phyloP scores from a whole-genome alignment of 2,113 vertebrate species.

The Toxotes jaculatrix region DNA sequence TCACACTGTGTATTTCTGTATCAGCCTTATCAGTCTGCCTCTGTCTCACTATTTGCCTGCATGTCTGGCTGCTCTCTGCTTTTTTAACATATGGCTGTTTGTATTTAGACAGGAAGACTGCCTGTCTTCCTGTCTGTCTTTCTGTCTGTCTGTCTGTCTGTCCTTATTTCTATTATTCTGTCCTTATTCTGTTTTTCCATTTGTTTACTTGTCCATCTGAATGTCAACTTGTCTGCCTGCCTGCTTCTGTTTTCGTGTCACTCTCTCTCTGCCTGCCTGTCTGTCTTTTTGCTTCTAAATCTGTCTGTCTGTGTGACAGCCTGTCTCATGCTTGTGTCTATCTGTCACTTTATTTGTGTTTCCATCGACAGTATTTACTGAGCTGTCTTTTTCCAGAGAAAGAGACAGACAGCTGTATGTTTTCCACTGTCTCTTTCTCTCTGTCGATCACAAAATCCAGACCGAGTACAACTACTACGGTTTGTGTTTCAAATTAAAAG shows the following conservation, averaged over 20 bases:
- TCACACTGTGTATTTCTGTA: background rate
- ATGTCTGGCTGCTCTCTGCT: background rate
- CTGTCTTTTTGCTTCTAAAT: background rate
- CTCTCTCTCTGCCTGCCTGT: conserved; percentile 18
- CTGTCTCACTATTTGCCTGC: background rate
- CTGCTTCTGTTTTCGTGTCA: conserved; percentile 8
- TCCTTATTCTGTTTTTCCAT: background rate
- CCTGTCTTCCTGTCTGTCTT: background rate
- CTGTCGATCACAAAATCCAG: background rate
- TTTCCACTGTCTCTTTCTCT: conserved; percentile 17
- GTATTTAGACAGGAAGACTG: background rate
- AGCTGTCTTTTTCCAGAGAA: conserved; percentile 17
- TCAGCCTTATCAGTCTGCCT: conserved; percentile 2
- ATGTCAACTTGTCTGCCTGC: background rate
- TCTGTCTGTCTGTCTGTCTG: background rate
- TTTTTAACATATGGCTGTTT: background rate
- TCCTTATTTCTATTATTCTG: background rate
- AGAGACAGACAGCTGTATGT: background rate
- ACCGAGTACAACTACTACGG: background rate
- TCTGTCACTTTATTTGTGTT: conserved; percentile 42
- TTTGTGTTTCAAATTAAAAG: background rate
- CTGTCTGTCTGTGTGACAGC: conserved; percentile 26
- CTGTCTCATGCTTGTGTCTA: conserved; percentile 14
- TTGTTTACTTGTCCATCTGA: conserved; percentile 29
- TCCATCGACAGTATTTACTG: conserved; percentile 19